These are phyloP conservation scores for Xestoiulus laeticollis DNA, from an alignment of 2,888 invertebrate genomes.

Conservation along the genomic window DNA sequence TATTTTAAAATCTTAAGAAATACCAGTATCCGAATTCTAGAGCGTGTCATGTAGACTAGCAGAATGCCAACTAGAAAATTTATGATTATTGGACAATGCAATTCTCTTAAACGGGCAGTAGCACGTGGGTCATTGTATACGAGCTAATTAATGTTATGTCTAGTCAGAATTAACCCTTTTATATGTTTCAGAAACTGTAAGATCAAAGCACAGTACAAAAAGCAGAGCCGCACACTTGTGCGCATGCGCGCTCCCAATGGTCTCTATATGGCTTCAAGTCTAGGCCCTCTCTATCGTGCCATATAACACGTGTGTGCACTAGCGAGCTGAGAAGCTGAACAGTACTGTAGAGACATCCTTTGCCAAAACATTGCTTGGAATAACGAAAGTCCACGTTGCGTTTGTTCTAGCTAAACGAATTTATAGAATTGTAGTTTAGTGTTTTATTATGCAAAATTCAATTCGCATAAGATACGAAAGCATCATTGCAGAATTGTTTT, in stretches of 20 bases:
- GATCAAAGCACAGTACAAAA: neutral
- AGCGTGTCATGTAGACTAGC: neutral
- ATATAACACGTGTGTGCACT: neutral
- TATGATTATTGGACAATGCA: neutral
- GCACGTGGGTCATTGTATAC: neutral
- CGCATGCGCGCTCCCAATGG: conserved; percentile 17
- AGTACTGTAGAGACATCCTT: neutral
- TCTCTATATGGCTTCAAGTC: neutral
- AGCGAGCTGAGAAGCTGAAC: conserved; percentile 29
- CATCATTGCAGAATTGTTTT: neutral
- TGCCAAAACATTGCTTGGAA: neutral
- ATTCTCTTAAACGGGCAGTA: neutral
- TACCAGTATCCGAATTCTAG: neutral
- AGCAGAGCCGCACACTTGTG: neutral
- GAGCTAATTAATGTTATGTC: neutral
- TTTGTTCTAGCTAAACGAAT: neutral
- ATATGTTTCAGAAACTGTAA: neutral
- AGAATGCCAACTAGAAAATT: neutral
- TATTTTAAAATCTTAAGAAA: neutral
- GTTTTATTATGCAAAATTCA: neutral
- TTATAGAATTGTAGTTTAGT: neutral
- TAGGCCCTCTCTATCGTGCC: neutral
- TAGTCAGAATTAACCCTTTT: neutral
- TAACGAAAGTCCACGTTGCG: neutral
- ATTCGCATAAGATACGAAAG: neutral